Percentiles rank a stretch among this genome's conserved stretches.
Conservation (phyloP, 2,113 vertebrate genomes). For the Crotophaga sulcirostris region DNA sequence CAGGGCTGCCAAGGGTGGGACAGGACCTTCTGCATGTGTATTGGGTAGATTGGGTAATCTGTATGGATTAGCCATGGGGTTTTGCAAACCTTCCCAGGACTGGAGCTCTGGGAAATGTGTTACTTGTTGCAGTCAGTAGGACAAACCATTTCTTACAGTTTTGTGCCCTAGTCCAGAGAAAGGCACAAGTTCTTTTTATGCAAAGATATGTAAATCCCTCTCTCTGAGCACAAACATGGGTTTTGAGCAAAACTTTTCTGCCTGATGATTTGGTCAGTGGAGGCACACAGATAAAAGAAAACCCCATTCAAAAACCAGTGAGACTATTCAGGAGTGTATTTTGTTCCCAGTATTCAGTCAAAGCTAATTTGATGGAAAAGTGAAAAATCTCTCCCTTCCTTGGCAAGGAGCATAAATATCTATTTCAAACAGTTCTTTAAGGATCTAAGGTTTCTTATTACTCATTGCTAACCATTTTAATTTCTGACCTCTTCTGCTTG, state of each 20-base stretch:
- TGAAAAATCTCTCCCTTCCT: slow-evolving; percentile 3
- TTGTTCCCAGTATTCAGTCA: background rate
- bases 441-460: slow-evolving; percentile 56
- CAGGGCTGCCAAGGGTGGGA: background rate
- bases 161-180: background rate
- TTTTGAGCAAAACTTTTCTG: background rate
- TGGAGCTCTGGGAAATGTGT: background rate
- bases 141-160: background rate
- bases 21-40: background rate
- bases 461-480: slow-evolving; percentile 68
- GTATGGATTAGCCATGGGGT: accelerated
- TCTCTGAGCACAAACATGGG: background rate
- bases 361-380: slow-evolving; percentile 6
- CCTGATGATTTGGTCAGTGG: background rate
- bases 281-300: background rate
- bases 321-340: background rate
- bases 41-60: background rate
- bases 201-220: background rate
- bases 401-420: slow-evolving; percentile 31
- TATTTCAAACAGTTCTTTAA: slow-evolving; percentile 51
- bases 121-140: background rate
- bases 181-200: accelerated
- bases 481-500: slow-evolving; percentile 75
- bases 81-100: background rate
- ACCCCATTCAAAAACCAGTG: background rate